Evolutionary conservation across 1,140 invertebrate species (phyloP), one percentile per base, ranked within the genome.

Genomic region (Vanessa tameamea): DNA sequence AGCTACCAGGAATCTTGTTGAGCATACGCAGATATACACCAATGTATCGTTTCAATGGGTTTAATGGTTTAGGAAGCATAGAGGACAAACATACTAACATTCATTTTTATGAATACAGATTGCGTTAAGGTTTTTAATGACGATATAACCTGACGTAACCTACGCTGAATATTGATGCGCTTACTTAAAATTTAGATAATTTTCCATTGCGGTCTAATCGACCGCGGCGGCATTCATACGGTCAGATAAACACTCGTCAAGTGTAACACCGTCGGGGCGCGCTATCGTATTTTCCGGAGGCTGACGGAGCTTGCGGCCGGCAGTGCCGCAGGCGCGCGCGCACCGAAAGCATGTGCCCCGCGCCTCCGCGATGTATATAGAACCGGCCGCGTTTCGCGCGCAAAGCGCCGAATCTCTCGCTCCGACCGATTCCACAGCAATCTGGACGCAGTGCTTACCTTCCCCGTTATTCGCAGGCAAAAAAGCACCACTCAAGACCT

Each of bases 401-500:
- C 85, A 87, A 64, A 91, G 89, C 89, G 87, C 88, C 78, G 89
- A 92, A 67, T 90, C 89, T 72, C 88, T 92, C 82, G 85, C 87
- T 63, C 82, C 72, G 64, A 75, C 78, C 78, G 81, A 83, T 55
- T 31, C 81, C 65, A 76, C 53, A 57, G 53, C 84, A 53, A 76
- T 90, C 61, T 93, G 92, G 92, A 93, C 90, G 82, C 91, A 93
- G 88, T 93, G 91, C 87, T 90, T 93, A 88, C 89, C 88, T 63
- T 89, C 94, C 3, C 94, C 95, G 70, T 95, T 95, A 80, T 93
- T 94, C 79, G 90, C 93, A 92, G 95, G 94, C 82, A 97, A 97
- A 89, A 96, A 96, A 85, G 94, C 95, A 77, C 93, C 95, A 26
- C 93, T 97, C 82, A 97, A 97, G 91, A 95, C 94, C 63, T 96